These are phyloP conservation scores for Stigmatopora argus DNA, from an alignment of 2,113 vertebrate species.

Conservation along the genomic window DNA sequence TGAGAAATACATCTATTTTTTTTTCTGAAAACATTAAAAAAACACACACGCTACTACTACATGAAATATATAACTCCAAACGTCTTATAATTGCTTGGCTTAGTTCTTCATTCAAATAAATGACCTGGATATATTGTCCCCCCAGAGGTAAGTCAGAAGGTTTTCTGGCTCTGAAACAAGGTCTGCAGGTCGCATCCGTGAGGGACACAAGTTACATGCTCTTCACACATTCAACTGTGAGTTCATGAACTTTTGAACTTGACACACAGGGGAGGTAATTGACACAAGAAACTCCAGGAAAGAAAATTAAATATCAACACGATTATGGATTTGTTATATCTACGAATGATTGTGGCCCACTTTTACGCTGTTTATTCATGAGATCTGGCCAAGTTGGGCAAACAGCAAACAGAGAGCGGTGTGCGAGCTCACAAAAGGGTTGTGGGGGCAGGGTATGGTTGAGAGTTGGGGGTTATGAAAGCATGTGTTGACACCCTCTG, in stretches of 20 bases:
- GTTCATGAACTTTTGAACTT: slow-evolving; percentile 61
- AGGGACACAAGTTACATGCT: slow-evolving; percentile 49
- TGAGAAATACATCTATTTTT: background rate
- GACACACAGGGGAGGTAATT: slow-evolving; percentile 37
- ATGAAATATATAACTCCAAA: slow-evolving; percentile 6
- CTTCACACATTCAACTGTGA: slow-evolving; percentile 55
- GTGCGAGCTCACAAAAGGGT: background rate
- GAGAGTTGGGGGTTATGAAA: slow-evolving; percentile 39
- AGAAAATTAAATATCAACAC: slow-evolving; percentile 40
- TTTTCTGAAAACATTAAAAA: background rate
- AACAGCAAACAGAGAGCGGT: slow-evolving; percentile 44
- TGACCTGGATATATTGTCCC: slow-evolving; percentile 52
- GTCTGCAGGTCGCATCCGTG: slow-evolving; percentile 61
- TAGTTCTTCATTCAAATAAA: slow-evolving; percentile 49
- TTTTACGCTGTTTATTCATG: slow-evolving; percentile 38
- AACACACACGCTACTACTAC: background rate
- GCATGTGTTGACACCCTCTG: slow-evolving; percentile 59
- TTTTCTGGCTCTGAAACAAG: slow-evolving; percentile 44
- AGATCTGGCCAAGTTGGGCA: slow-evolving; percentile 17
- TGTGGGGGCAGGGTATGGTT: background rate
- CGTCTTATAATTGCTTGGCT: slow-evolving; percentile 43
- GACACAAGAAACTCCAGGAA: slow-evolving; percentile 46
- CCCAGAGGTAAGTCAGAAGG: slow-evolving; percentile 18
- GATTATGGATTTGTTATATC: slow-evolving; percentile 31
- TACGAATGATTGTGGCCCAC: slow-evolving; percentile 23